phyloP scores from a whole-genome alignment of 1,140 invertebrate species.

The Drosophila insularis region DNA sequence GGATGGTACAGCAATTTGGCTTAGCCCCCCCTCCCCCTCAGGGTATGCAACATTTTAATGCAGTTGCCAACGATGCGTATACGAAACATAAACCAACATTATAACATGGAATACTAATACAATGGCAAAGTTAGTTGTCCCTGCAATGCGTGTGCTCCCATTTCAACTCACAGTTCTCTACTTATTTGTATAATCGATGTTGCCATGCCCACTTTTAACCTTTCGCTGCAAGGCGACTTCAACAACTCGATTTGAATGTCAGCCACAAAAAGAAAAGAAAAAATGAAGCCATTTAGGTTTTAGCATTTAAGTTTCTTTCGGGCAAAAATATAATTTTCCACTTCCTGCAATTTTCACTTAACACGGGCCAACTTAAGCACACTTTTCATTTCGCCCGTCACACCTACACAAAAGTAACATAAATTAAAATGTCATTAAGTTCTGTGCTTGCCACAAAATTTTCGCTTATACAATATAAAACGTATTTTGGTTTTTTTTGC shows the following conservation, averaged over 20 bases:
- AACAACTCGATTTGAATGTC: neutral
- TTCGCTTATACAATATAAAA: conserved; percentile 7
- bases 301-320: neutral
- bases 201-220: conserved; percentile 22
- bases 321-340: neutral
- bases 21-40: neutral
- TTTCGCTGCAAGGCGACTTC: neutral
- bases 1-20: conserved; percentile 13
- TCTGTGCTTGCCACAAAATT: conserved; percentile 19
- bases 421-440: conserved; percentile 50
- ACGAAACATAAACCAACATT: conserved; percentile 10
- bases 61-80: conserved; percentile 22
- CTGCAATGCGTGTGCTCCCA: conserved; percentile 20
- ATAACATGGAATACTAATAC: conserved; percentile 5
- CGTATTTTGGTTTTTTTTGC: neutral
- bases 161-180: neutral
- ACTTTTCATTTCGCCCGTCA: conserved; percentile 12
- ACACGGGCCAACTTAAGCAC: neutral
- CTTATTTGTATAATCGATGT: conserved; percentile 24
- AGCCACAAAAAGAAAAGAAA: neutral
- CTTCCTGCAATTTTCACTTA: neutral
- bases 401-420: conserved; percentile 12
- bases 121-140: conserved; percentile 1
- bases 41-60: conserved; percentile 27
- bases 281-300: conserved; percentile 33